Base-by-base conservation (phyloP, 2,797 vertebrate species). In the Discoglossus pictus region DNA sequence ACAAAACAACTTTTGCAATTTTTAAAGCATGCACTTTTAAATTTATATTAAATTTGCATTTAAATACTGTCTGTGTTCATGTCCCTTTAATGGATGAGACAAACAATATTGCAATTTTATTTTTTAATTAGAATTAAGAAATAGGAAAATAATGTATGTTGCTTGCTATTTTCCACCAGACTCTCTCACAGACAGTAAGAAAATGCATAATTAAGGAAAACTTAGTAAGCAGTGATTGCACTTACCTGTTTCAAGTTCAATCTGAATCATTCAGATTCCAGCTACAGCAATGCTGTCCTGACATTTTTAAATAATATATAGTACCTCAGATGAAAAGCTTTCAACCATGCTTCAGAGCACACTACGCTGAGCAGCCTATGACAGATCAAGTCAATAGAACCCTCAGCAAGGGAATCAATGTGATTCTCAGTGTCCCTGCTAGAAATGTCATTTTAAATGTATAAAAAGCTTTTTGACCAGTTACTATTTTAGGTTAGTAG, bases 301-400 rank as follows among this genome's bases (percentile, higher is more conserved):
- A 80, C 82, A 89, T 87, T 89, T 90, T 85, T 81, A 81, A 88
- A 89, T 87, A 86, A 87, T 87, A 76, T 73, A 86, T 86, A 6
- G 46, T 76, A 76, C 63, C 66, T 78, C 68, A 83, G 76, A 83
- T 76, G 71, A 86, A 82, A 74, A 17, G 15, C 62, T 83, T 89
- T 88, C 78, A 85, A 79, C 80, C 71, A 78, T 73, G 73, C 60
- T 65, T 34, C 65, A 75, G 59, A 74, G 77, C 80, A 80, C 71
- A 77, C 69, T 73, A 71, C 44, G 74, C 77, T 75, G 74, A 88
- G 69, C 60, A 84, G 75, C 36, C 68, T 73, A 58, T 31, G 65
- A 62, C 56, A 78, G 75, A 76, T 68, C 42, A 54, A 80, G 74
- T 82, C 76, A 80, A 86, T 79, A 83, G 58, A 65, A 76, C 13